These are phyloP conservation scores for Achroia grisella DNA, from an alignment of 1,140 invertebrate genomes.

Conservation along the genomic window DNA sequence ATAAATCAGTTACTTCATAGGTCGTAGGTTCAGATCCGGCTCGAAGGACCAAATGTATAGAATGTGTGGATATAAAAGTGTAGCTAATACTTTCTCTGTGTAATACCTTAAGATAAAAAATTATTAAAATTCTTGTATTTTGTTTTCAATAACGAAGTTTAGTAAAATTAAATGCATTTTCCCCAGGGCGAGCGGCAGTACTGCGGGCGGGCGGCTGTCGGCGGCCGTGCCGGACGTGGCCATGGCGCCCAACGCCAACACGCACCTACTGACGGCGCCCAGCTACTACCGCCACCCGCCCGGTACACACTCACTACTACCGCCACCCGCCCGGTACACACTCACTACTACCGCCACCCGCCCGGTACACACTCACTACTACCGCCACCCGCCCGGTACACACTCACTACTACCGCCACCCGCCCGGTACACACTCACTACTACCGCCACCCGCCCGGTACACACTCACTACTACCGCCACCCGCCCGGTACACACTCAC, in stretches of 20 bases:
- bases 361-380: not conserved
- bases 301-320: constrained; percentile 8
- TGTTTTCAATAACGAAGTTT: no score
- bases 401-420: not conserved
- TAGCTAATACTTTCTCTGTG: no score
- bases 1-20: no score
- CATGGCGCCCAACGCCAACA: constrained; percentile 61
- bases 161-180: no score
- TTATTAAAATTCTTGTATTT: no score
- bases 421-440: not conserved
- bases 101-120: no score
- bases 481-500: no score
- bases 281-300: constrained; percentile 35
- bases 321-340: not conserved
- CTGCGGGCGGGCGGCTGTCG: constrained; percentile 27
- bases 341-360: not conserved
- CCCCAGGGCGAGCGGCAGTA: no score
- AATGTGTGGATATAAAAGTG: no score
- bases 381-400: not conserved
- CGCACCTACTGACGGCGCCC: constrained; percentile 42
- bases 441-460: not conserved
- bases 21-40: no score
- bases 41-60: no score
- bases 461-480: not conserved
- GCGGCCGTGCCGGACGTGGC: constrained; percentile 53